Percentiles rank a stretch among this genome's conserved stretches.
Evolutionary conservation across 2,797 vertebrate species (phyloP).

Genomic region (Anas flavirostris): DNA sequence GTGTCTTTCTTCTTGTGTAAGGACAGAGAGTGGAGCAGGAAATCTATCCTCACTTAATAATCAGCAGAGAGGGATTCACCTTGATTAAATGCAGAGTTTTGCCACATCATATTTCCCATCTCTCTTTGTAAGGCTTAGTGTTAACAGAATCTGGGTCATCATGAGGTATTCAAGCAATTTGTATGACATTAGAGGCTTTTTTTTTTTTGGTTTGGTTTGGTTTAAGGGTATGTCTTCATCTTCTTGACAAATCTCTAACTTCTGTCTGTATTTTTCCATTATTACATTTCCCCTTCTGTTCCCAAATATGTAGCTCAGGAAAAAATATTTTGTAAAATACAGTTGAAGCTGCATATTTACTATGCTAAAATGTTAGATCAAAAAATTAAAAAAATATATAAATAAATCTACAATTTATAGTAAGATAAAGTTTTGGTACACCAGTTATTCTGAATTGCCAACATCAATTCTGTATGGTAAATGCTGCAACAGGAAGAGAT

Average conservation of each 20-base stretch:
- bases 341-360: not conserved
- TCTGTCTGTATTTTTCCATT: not conserved
- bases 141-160: slow-evolving; percentile 16
- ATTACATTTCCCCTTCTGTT: not conserved
- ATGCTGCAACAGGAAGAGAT: not conserved
- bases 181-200: not conserved
- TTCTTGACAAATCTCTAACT: not conserved
- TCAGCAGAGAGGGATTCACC: slow-evolving; percentile 68
- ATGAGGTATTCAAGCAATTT: not conserved
- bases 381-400: not conserved
- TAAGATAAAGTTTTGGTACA: not conserved
- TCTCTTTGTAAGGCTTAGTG: slow-evolving; percentile 42
- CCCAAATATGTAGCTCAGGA: not conserved
- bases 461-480: accelerated
- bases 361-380: not conserved
- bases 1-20: slow-evolving; percentile 41
- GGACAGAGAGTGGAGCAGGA: slow-evolving; percentile 25
- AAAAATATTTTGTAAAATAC: not conserved
- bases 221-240: not conserved
- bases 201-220: not conserved
- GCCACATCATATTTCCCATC: slow-evolving; percentile 13
- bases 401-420: not conserved
- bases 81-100: slow-evolving; percentile 60
- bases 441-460: not conserved
- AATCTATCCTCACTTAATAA: slow-evolving; percentile 66